Percentiles rank a stretch among this genome's conserved stretches.
phyloP scores from a whole-genome alignment of 2,888 invertebrate species.

The Hoplodrina blanda region DNA sequence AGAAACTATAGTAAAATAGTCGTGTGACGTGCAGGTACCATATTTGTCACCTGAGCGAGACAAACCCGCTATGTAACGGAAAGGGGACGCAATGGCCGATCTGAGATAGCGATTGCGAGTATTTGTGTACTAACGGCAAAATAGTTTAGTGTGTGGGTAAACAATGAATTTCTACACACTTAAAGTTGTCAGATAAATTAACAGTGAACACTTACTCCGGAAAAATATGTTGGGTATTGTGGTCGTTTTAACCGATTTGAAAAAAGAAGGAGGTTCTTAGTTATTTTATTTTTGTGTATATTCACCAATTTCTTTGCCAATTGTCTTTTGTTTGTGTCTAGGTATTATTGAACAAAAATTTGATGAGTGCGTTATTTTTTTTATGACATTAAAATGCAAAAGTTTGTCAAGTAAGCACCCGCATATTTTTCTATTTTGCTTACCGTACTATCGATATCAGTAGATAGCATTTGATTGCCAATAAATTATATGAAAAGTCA shows the following conservation, averaged over 20 bases:
- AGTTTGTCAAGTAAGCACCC: neutral
- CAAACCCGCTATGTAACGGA: slow-evolving; percentile 71
- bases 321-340: too few relatives aligned
- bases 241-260: too few relatives aligned
- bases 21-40: slow-evolving; percentile 53
- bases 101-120: slow-evolving; percentile 31
- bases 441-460: slow-evolving; percentile 24
- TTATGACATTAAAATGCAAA: too few relatives aligned
- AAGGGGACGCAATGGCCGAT: slow-evolving; percentile 52
- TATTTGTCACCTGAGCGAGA: slow-evolving; percentile 65
- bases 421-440: neutral
- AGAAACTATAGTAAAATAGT: slow-evolving; percentile 58
- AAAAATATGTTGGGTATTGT: too few relatives aligned
- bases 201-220: too few relatives aligned
- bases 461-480: slow-evolving; percentile 45
- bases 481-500: slow-evolving; percentile 37
- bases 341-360: too few relatives aligned
- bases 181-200: too few relatives aligned
- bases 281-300: too few relatives aligned
- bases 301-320: too few relatives aligned
- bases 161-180: neutral
- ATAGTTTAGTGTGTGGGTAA: slow-evolving; percentile 3
- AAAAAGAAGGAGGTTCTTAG: too few relatives aligned
- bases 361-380: too few relatives aligned
- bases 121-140: slow-evolving; percentile 36